Evolutionary conservation across 30 jellyfish, hydroid and myxozoan species (phyloP), one percentile per base, ranked within the genome.

Genomic region (Chironex yamaguchii): DNA sequence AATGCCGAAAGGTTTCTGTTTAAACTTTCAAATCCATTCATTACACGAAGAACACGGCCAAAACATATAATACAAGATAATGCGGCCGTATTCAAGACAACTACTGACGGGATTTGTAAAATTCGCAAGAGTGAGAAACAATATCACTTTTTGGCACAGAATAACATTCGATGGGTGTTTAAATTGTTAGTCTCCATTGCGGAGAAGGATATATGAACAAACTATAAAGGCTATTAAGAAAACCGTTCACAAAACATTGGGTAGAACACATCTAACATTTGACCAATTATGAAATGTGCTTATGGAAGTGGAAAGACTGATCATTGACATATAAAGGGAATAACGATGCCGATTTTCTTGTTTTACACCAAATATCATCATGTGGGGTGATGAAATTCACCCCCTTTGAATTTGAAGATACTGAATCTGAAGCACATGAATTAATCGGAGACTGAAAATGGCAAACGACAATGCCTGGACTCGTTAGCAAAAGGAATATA

Each of bases 301-400:
- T 36, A 72, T 72, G 86, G 86, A 72, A 71, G 29, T 72, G 25
- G 86, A 72, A 49, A 72, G 86, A 27, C 86, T 58, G 81, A 69
- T 81, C 90, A 14, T 34, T 54, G 13, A 58, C 81, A 53, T 79
- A 79, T 35, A 71, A 58, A 26, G 80, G 24, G 64, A 53, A 81
- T 53, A 81, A 79, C 21, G 48, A 81, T 62, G 90, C 81, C 52
- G 90, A 79, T 49, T 80, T 58, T 69, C 81, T 31, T 24, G 90
- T 79, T 34, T 79, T 25, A 79, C 90, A 27, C 90, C 90, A 3
- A 79, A 79, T 49, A 34, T 22, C 34, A 51, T 77, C 35, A 77
- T 77, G 89, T 77, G 89, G 81, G 89, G 88, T 23, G 62, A 49
- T 30, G 89, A 77, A 53, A 29, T 68, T 29, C 89, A 77, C 4